A percentile compares a stretch with the other conserved stretches of the same genome.
These are phyloP conservation scores for Acrossocheilus wenchowensis DNA, from an alignment of 2,797 vertebrate genomes.

Conservation along the genomic window DNA sequence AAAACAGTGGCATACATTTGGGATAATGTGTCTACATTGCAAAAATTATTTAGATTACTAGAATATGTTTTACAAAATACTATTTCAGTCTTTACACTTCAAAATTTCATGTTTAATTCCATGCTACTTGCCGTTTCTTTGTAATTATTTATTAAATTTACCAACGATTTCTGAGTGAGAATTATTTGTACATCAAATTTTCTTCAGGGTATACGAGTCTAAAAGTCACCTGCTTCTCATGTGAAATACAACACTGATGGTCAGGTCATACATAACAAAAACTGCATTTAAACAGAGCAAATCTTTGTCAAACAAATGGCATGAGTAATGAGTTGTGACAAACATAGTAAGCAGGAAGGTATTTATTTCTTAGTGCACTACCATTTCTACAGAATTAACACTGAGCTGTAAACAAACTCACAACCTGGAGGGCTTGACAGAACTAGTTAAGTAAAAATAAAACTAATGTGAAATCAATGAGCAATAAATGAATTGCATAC, in stretches of 20 bases:
- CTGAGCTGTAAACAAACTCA: not conserved
- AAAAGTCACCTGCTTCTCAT: not conserved
- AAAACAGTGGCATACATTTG: not conserved
- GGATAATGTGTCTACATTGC: not conserved
- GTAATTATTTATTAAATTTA: not conserved
- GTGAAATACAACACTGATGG: not conserved
- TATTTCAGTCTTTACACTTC: not conserved
- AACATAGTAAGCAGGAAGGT: not conserved
- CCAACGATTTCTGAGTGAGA: not conserved
- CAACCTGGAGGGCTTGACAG: constrained; percentile 16
- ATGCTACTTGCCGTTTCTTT: not conserved
- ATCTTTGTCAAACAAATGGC: not conserved
- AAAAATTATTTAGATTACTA: not conserved
- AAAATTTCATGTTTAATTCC: not conserved
- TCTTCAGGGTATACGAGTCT: not conserved
- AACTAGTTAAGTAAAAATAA: constrained; percentile 17
- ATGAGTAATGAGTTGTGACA: constrained; percentile 16
- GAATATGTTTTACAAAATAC: not conserved
- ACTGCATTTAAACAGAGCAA: constrained; percentile 5
- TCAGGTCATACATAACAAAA: not conserved
- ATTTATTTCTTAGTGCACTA: constrained; percentile 11
- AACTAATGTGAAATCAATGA: constrained; percentile 1
- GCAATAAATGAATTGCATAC: constrained; percentile 17
- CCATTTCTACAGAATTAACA: constrained; percentile 4
- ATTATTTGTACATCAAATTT: not conserved